These are phyloP conservation scores for Branchipolynoe longqiensis DNA, from an alignment of 2,888 invertebrate genomes.

Conservation along the genomic window DNA sequence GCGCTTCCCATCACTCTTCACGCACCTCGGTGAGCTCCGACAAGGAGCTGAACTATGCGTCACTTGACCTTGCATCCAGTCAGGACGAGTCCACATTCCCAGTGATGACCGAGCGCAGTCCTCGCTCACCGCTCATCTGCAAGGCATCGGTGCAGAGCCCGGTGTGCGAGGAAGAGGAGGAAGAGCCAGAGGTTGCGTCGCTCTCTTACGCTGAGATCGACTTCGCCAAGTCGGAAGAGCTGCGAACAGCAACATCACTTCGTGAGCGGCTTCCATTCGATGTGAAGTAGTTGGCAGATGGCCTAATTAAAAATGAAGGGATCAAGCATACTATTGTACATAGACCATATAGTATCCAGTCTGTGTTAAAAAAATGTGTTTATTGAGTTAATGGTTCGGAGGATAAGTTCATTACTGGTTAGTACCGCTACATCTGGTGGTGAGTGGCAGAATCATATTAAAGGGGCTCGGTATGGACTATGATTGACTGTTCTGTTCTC, in stretches of 20 bases:
- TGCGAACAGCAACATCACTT: constrained; percentile 32
- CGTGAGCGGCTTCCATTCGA: constrained; percentile 32
- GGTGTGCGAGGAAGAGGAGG: neutral
- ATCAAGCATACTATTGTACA: too few species aligned
- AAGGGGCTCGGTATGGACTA: too few species aligned
- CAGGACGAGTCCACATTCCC: constrained; percentile 44
- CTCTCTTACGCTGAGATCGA: constrained; percentile 81
- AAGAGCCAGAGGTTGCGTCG: constrained; percentile 62
- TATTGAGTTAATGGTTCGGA: too few species aligned
- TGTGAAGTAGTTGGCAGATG: constrained; percentile 41
- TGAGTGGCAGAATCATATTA: too few species aligned
- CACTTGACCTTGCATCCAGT: constrained; percentile 74
- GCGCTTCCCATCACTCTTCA: constrained; percentile 28
- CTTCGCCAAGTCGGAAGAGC: constrained; percentile 80
- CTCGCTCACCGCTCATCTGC: constrained; percentile 27
- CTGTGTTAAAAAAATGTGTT: too few species aligned
- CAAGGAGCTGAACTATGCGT: constrained; percentile 81
- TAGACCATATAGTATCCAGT: too few species aligned
- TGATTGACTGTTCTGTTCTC: too few species aligned
- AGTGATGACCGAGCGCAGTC: neutral
- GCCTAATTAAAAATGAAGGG: too few species aligned
- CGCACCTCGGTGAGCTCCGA: constrained; percentile 11
- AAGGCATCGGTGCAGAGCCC: neutral
- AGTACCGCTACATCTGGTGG: too few species aligned
- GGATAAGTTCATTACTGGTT: too few species aligned